Base-by-base conservation (phyloP, 2,888 invertebrate genomes). In the Agonum fuliginosum region DNA sequence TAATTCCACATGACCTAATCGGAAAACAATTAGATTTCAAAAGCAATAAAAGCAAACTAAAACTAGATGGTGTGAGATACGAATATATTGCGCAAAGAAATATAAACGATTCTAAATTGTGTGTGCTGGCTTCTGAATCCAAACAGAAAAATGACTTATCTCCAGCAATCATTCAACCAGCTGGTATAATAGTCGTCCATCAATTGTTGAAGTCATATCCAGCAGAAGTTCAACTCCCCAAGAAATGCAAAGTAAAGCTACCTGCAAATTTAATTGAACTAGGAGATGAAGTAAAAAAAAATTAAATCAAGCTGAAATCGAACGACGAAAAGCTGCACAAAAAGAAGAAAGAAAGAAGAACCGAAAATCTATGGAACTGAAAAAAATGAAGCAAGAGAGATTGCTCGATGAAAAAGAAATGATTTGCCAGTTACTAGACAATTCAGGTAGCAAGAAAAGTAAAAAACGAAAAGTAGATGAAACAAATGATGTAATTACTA, bases 181-280 rank as follows among this genome's bases (percentile, higher is more conserved):
- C 43, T 46, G 78, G 79, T 12, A 78, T 12, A 20, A 48, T 80
- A 20, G 69, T 67, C 43, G 37, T 79, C 14, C 79, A 79, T 48
- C 22, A 78, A 34, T 58, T 71, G 34, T 19, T 79, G 14, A 79
- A 79, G 69, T 51, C 48, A 5, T 65, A 73, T 19, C n/a, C 41
- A 27, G 17, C 34, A 24, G 58, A 78, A 37, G 17, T 78, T 3
- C 12, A 75, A 22, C n/a, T 67, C 3, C 70, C 70, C 10, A 79
- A 82, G 58, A 80, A 79, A 54, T 76, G 78, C 41, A 54, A 78
- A 4, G 70, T 82, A 12, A 71, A 80, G 14, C 41, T 81, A 10
- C 84, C 84, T n/a, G 79, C 78, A 4, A 80, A 81, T 75, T 76
- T 84, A 27, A 84, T 84, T 22, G 79, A 80, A n/a, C 78, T 85